Percentiles rank a stretch among this genome's conserved stretches.
These are phyloP conservation scores for Pygocentrus nattereri DNA, from an alignment of 2,797 vertebrate genomes.

Conservation along the genomic window DNA sequence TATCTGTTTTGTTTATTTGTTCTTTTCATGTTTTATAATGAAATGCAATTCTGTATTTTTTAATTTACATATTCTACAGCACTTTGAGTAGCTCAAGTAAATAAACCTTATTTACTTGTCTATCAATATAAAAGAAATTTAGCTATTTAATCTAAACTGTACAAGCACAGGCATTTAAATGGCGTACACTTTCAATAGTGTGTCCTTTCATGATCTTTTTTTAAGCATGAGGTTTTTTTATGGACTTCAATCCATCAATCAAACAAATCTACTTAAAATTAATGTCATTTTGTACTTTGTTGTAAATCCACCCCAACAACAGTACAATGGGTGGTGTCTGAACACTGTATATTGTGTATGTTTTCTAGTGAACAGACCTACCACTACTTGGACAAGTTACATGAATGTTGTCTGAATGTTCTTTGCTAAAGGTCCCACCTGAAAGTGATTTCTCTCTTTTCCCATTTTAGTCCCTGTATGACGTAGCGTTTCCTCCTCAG, in stretches of 20 bases:
- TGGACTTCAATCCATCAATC: too few species aligned
- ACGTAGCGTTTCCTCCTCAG: conserved; percentile 90
- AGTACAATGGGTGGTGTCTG: too few species aligned
- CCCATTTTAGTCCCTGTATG: conserved; percentile 91
- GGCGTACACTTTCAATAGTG: too few species aligned
- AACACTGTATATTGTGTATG: not conserved
- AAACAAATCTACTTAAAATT: too few species aligned
- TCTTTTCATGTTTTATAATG: not conserved
- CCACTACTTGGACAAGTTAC: not conserved
- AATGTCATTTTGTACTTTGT: too few species aligned
- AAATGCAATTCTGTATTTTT: not conserved
- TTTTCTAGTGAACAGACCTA: not conserved
- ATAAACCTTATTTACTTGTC: too few species aligned
- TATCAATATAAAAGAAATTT: not conserved
- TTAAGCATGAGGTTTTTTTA: too few species aligned
- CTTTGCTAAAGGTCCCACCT: conserved; percentile 75
- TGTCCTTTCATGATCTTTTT: too few species aligned
- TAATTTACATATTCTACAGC: not conserved
- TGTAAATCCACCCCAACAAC: too few species aligned
- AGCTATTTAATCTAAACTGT: too few species aligned
- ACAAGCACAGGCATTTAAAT: too few species aligned
- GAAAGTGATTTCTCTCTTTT: conserved; percentile 88
- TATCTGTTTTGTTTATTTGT: not conserved
- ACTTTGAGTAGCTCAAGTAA: not conserved
- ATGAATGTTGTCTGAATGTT: not conserved